phyloP scores from a whole-genome alignment of 1,140 invertebrate species.

The Linepithema humile region DNA sequence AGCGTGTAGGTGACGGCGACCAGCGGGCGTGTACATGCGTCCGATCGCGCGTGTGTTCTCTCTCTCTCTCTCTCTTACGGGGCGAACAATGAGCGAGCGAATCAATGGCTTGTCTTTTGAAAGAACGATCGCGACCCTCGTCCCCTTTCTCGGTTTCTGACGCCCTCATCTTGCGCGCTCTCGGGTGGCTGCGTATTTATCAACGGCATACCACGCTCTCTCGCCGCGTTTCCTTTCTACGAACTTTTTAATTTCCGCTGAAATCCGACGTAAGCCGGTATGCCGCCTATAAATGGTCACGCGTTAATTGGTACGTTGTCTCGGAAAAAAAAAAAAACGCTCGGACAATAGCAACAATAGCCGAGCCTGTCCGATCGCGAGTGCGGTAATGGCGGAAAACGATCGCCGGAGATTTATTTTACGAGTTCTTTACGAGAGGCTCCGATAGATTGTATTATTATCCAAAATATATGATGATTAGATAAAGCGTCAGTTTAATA shows the following conservation, averaged over 20 bases:
- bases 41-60: conserved; percentile 59
- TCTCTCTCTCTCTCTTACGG: no score
- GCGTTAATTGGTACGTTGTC: conserved; percentile 61
- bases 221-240: neutral
- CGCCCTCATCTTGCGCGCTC: neutral
- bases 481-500: neutral
- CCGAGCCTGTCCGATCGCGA: neutral
- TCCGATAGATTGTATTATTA: neutral
- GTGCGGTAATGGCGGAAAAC: neutral
- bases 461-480: neutral
- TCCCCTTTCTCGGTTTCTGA: neutral
- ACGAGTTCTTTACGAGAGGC: neutral
- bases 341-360: conserved; percentile 15
- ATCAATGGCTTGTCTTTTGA: conserved; percentile 75
- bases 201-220: conserved; percentile 3
- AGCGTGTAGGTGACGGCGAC: conserved; percentile 73
- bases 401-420: neutral
- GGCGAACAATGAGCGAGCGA: conserved; percentile 69
- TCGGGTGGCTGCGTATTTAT: conserved; percentile 52
- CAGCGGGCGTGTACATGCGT: conserved; percentile 49
- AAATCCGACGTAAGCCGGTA: conserved; percentile 3
- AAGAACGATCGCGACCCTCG: conserved; percentile 62
- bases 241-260: conserved; percentile 44
- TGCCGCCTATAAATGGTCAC: conserved; percentile 51
- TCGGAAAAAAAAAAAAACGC: neutral